phyloP scores from a whole-genome alignment of 2,888 invertebrate genomes.

The Salpingus planirostris region DNA sequence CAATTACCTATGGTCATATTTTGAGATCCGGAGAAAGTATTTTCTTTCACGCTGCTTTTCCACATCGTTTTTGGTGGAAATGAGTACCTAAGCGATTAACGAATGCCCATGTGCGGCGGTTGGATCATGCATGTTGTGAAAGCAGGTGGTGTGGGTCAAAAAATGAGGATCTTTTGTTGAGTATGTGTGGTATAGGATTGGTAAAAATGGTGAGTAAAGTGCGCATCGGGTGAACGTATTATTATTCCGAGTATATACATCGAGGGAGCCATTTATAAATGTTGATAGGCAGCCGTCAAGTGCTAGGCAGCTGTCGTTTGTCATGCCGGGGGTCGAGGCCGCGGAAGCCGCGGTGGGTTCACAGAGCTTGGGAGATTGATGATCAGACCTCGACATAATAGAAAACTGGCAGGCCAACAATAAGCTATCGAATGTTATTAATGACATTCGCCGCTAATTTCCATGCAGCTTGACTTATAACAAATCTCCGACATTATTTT shows the following conservation, averaged over 20 bases:
- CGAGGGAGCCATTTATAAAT: constrained; percentile 59
- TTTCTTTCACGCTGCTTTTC: too few relatives aligned
- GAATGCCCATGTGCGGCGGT: too few relatives aligned
- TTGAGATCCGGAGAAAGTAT: too few relatives aligned
- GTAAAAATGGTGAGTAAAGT: too few relatives aligned
- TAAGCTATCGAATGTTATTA: constrained; percentile 42
- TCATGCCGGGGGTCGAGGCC: constrained; percentile 52
- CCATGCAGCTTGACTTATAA: constrained; percentile 32
- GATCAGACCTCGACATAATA: constrained; percentile 37
- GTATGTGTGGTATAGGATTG: too few relatives aligned
- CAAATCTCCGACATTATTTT: constrained; percentile 34
- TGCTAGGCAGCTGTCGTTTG: constrained; percentile 59
- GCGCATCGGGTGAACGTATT: constrained; percentile 1
- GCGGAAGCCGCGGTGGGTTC: constrained; percentile 39
- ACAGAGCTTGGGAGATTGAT: constrained; percentile 37
- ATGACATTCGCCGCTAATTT: constrained; percentile 38
- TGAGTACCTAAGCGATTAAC: too few relatives aligned
- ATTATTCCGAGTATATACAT: constrained; percentile 41
- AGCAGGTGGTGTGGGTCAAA: too few relatives aligned
- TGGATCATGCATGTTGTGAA: too few relatives aligned
- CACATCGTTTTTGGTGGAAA: too few relatives aligned
- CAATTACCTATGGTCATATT: too few relatives aligned
- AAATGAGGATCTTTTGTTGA: too few relatives aligned
- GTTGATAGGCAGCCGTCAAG: constrained; percentile 55
- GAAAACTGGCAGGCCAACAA: constrained; percentile 42